Conservation (phyloP, 2,113 vertebrate species). For the Rhinichthys klamathensis region DNA sequence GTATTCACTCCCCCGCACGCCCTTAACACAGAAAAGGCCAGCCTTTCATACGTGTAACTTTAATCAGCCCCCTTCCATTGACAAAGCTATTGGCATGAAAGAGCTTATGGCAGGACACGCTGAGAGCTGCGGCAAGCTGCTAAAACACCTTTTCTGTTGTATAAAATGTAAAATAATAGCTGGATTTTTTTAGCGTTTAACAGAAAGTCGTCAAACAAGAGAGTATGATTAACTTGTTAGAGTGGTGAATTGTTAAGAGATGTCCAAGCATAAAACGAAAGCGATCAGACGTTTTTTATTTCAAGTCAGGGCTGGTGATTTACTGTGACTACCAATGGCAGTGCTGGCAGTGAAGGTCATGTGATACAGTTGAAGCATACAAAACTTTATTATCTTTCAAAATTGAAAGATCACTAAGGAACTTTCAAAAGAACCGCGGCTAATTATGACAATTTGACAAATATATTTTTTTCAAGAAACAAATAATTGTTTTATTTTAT, state of each 20-base stretch:
- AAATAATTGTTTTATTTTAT: background rate
- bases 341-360: background rate
- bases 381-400: background rate
- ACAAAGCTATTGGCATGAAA: background rate
- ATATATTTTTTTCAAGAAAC: background rate
- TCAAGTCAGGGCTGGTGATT: background rate
- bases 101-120: background rate
- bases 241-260: background rate
- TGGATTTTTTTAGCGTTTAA: background rate
- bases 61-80: constrained; percentile 26
- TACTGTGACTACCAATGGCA: background rate
- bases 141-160: background rate
- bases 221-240: background rate
- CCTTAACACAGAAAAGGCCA: background rate
- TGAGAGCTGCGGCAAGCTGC: background rate
- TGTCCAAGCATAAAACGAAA: background rate
- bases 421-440: background rate
- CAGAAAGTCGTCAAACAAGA: background rate
- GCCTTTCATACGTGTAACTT: background rate
- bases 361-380: background rate
- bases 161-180: constrained; percentile 23
- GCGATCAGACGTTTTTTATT: background rate
- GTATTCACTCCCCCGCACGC: background rate
- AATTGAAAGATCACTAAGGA: background rate
- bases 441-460: background rate